Evolutionary conservation across 64 coral and sea anemone genomes (phyloP), one percentile per base, ranked within the genome.

Genomic region (Porites australiensis): DNA sequence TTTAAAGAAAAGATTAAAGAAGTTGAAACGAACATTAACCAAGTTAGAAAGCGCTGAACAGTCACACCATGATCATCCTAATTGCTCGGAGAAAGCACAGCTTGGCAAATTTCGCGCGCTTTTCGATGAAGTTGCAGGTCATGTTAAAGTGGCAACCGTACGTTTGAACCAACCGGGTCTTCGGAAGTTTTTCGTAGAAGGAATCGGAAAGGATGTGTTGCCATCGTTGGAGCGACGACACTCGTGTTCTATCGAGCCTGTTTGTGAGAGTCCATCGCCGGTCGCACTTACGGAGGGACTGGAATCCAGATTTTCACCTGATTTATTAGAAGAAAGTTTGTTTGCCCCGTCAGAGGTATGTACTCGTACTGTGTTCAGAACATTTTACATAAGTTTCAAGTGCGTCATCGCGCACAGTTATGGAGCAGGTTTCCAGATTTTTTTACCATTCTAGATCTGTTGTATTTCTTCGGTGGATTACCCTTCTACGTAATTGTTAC

Each of bases 121-220:
- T 54, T 45, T 82, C 57, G 14, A 57, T 46, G 79, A 62, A 15
- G 55, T 82, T 2, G 14, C 20, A 2, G 46, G 58, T 58, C 79
- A 82, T 1, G 57, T 82, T 2, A 82, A 12, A 58, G 57, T 82
- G 4, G 79, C 79, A 64, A 82, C 79, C 1, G 79, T 82, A 3
- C 13, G 27, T 16, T 58, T 64, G 20, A 82, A 63, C 12, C 79
- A 82, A 43, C 79, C 79, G 12, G 79, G 79, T 4, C 79, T 82
- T 57, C 79, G 44, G 5, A 82, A 82, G 14, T 82, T 82, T 27
- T 82, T 63, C 37, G 22, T 37, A 3, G 14, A 82, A 46, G 79
- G 79, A 4, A 59, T 48, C 19, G 79, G 79, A 0, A 82, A 63
- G 14, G 55, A 82, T 6, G 20, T 82, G 37, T 18, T 82, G 14